Base-by-base conservation (phyloP, 2,797 vertebrate genomes). In the Xenops minutus region DNA sequence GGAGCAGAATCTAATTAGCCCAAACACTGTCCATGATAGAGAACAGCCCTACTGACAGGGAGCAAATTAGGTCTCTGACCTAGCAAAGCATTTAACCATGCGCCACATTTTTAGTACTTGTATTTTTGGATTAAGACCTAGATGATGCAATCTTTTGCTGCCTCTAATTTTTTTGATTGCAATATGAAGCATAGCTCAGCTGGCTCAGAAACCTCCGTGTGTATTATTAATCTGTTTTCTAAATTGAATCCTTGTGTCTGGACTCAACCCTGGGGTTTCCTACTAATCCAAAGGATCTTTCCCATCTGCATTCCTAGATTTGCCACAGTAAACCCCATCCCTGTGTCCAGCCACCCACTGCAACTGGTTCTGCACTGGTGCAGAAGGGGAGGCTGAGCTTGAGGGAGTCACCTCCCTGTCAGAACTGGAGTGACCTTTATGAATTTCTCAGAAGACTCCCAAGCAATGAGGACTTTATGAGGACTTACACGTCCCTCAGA, bases 21-120 rank as follows among this genome's bases (percentile, higher is more conserved):
- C 77, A 79, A 93, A 86, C 56, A n/a, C 67, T 2, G 4, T 71
- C 88, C 71, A 5, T 72, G 88, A 82, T 62, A 79, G 85, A 94
- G 94, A 90, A 44, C 80, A 94, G 83, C 75, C 77, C 88, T 67
- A 22, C 85, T 94, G 88, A 95, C 93, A 94, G 91, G 83, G 88
- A 94, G 94, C 95, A 96, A 96, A 93, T 93, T 96, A 95, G 96
- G 94, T 95, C 91, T 90, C 71, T 96, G 96, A 96, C 95, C 95
- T 91, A 94, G 89, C 89, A 95, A 89, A 97, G 89, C 89, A 67
- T 91, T 95, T 95, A 95, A 76, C 80, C 14, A 11, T 55, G 85
- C 95, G 93, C 85, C 93, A 87, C 67, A 44, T 67, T 94, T 93
- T 92, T 64, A 90, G 67, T 85, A 54, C 0, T 1, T 88, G 80